These are phyloP conservation scores for Malthinus seriepunctatus DNA, from an alignment of 2,888 invertebrate species.

Conservation along the genomic window DNA sequence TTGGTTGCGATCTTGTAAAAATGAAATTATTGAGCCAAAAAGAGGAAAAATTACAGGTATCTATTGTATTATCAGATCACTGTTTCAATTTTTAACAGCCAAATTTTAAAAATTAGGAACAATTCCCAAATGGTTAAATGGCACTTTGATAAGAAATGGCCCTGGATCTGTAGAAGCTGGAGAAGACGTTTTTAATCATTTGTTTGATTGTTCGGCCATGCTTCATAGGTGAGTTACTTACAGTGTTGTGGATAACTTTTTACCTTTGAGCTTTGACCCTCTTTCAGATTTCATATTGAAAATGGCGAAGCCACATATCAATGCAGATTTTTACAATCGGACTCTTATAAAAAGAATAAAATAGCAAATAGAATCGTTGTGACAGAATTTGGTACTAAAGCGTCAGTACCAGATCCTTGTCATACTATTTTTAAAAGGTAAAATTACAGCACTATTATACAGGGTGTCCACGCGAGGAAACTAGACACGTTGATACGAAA, in stretches of 20 bases:
- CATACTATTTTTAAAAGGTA: slow-evolving; percentile 67
- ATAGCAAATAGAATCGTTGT: slow-evolving; percentile 81
- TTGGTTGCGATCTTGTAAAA: slow-evolving; percentile 80
- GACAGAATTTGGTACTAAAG: slow-evolving; percentile 63
- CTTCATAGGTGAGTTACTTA: slow-evolving; percentile 64
- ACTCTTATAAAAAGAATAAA: slow-evolving; percentile 69
- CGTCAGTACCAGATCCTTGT: slow-evolving; percentile 57
- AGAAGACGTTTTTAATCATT: slow-evolving; percentile 75
- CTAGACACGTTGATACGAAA: too few species aligned
- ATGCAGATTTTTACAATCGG: slow-evolving; percentile 49
- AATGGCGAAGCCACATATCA: slow-evolving; percentile 80
- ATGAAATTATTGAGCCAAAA: slow-evolving; percentile 74
- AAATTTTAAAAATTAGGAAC: slow-evolving; percentile 37
- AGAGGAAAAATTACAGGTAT: slow-evolving; percentile 65
- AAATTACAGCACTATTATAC: background rate
- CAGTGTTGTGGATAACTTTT: too few species aligned
- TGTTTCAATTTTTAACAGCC: background rate
- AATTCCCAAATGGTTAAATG: slow-evolving; percentile 78
- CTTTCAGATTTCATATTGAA: slow-evolving; percentile 69
- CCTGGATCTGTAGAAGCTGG: slow-evolving; percentile 86
- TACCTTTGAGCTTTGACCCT: too few species aligned
- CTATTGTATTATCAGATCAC: background rate
- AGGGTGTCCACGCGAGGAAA: too few species aligned
- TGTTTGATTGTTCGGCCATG: slow-evolving; percentile 89
- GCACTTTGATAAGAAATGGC: slow-evolving; percentile 81